These are phyloP conservation scores for Delphinapterus leucas DNA, from an alignment of 2,113 vertebrate species.

Conservation along the genomic window DNA sequence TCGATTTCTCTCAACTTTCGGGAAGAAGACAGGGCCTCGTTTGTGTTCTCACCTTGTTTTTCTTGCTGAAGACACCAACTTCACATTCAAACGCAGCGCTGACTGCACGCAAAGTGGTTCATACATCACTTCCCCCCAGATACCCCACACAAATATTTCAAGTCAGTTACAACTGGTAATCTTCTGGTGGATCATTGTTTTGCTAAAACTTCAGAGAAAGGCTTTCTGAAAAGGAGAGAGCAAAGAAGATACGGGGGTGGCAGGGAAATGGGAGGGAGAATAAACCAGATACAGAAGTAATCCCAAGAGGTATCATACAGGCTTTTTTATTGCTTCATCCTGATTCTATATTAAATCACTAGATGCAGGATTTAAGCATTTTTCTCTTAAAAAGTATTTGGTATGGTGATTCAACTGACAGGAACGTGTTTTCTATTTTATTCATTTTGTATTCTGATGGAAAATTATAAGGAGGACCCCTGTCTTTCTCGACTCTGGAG, in stretches of 20 bases:
- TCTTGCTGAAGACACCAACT: background rate
- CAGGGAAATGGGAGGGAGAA: background rate
- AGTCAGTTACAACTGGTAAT: background rate
- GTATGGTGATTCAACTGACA: background rate
- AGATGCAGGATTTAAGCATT: background rate
- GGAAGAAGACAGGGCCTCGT: background rate
- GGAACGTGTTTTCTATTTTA: background rate
- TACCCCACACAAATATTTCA: background rate
- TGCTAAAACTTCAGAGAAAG: background rate
- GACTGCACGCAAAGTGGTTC: background rate
- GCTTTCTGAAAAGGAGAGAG: background rate
- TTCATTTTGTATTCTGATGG: background rate
- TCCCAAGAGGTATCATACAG: accelerated
- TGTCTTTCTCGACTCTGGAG: background rate
- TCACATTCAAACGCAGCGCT: background rate
- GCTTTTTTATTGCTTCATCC: background rate
- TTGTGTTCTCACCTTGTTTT: background rate
- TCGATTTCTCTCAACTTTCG: background rate
- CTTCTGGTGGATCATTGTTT: background rate
- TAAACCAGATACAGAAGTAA: background rate
- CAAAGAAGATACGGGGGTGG: background rate
- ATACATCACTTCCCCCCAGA: background rate
- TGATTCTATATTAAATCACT: background rate
- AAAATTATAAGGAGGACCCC: background rate
- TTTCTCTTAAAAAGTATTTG: background rate